Conservation (phyloP, 2,797 vertebrate species). For the Pristis pectinata region DNA sequence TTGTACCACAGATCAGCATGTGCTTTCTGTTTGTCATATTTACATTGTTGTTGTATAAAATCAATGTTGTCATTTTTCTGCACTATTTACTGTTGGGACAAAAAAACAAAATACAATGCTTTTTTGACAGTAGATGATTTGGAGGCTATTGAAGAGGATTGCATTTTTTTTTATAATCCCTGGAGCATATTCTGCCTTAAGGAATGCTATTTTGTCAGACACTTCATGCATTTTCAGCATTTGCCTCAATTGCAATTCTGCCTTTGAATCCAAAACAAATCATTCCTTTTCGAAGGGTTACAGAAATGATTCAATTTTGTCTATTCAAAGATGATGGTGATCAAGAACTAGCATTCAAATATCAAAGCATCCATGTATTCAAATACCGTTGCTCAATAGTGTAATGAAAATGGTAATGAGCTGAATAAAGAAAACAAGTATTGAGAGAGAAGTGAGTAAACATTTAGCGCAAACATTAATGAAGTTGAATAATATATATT, state of each 20-base stretch:
- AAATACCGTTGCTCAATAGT: neutral
- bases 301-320: too few species aligned
- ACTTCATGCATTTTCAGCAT: neutral
- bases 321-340: too few species aligned
- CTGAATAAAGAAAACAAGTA: neutral
- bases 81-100: too few species aligned
- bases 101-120: too few species aligned
- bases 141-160: too few species aligned
- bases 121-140: too few species aligned
- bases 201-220: too few species aligned
- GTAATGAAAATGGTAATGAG: neutral
- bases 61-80: neutral
- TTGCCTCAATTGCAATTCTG: neutral
- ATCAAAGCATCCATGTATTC: neutral
- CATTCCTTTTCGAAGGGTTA: neutral
- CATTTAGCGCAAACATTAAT: neutral
- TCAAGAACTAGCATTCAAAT: too few species aligned
- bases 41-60: neutral
- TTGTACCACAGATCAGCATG: neutral
- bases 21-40: neutral
- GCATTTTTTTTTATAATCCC: too few species aligned
- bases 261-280: neutral
- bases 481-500: neutral
- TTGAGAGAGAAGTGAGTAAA: neutral
- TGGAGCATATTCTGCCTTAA: too few species aligned